phyloP scores from a whole-genome alignment of 1,140 invertebrate genomes.

The Nymphalis io region DNA sequence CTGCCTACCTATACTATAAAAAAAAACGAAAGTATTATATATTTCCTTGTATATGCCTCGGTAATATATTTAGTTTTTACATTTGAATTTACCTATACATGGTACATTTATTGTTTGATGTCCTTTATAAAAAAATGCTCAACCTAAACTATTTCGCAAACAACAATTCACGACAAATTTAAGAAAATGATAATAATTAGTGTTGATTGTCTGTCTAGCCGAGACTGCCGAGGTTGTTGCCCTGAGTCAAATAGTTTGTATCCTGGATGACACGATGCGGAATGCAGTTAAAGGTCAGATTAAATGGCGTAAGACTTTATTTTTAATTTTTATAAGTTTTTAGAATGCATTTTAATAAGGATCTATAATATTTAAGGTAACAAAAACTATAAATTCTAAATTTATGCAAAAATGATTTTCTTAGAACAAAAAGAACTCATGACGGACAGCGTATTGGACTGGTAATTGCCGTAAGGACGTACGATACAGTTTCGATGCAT shows the following conservation, averaged over 20 bases:
- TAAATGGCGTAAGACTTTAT: constrained; percentile 10
- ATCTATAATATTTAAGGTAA: neutral
- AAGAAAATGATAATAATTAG: constrained; percentile 23
- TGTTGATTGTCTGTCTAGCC: constrained; percentile 31
- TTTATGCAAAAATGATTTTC: neutral
- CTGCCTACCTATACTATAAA: no score
- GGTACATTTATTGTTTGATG: no score
- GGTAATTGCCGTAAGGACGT: no score
- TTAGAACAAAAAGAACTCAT: no score
- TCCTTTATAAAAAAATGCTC: neutral
- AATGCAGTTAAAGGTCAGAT: constrained; percentile 29
- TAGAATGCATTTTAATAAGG: neutral
- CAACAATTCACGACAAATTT: constrained; percentile 12
- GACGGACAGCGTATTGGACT: no score
- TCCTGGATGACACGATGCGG: constrained; percentile 32
- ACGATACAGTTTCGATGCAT: no score
- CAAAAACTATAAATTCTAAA: constrained; percentile 2
- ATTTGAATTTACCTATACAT: no score
- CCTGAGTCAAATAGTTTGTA: constrained; percentile 27
- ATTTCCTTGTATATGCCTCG: no score
- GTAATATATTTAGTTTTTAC: no score
- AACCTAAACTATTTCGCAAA: neutral
- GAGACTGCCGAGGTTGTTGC: constrained; percentile 32
- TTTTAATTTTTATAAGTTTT: neutral
- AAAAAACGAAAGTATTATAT: no score